Evolutionary conservation across 2,113 vertebrate genomes (phyloP).

Genomic region (Paramormyrops kingsleyae): DNA sequence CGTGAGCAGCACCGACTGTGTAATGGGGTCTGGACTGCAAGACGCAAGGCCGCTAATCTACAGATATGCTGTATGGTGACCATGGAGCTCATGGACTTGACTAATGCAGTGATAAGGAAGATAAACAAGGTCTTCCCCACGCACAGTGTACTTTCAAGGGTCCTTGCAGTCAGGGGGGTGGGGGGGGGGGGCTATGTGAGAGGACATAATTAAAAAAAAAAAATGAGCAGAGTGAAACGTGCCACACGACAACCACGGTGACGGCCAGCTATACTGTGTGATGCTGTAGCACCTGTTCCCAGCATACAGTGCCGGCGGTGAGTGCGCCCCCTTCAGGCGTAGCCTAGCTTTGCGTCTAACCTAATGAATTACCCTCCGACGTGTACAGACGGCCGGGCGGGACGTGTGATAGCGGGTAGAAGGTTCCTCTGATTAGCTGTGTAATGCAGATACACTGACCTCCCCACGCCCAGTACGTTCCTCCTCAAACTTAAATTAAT

Average conservation of each 20-base stretch:
- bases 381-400: neutral
- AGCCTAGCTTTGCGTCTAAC: neutral
- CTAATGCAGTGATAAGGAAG: neutral
- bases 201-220: neutral
- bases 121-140: neutral
- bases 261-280: neutral
- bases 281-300: neutral
- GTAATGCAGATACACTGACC: neutral
- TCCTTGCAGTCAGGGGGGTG: neutral
- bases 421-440: neutral
- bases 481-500: conserved; percentile 10
- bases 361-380: neutral
- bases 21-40: neutral
- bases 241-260: neutral
- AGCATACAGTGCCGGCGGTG: neutral
- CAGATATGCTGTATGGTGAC: neutral
- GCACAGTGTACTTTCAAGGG: neutral
- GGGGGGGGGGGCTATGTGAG: neutral
- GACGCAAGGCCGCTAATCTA: neutral
- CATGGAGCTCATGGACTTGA: neutral
- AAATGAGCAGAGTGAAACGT: neutral
- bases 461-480: neutral
- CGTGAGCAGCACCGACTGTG: neutral
- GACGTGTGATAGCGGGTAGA: neutral
- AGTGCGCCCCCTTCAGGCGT: conserved; percentile 9